Conservation (phyloP, 2,888 invertebrate genomes). For the Cerastis rubricosa region DNA sequence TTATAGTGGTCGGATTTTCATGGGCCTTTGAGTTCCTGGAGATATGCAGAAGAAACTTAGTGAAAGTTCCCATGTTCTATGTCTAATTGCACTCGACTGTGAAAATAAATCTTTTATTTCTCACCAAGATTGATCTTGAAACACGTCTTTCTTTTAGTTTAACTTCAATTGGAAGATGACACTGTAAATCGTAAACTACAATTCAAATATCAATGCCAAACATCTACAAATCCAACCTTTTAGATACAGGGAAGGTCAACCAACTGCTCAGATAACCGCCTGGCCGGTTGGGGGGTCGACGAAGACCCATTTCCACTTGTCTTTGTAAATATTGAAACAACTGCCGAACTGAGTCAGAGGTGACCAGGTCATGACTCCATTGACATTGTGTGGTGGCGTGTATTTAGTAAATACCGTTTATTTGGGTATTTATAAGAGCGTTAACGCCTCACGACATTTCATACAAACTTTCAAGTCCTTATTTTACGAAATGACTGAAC, state of each 20-base stretch:
- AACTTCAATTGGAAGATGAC: neutral
- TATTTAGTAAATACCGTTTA: neutral
- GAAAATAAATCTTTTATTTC: neutral
- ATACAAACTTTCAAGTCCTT: too few relatives aligned
- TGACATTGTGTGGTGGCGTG: neutral
- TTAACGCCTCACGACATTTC: too few relatives aligned
- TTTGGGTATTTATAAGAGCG: neutral
- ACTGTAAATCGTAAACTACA: neutral
- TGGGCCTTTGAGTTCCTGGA: too few relatives aligned
- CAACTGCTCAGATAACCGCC: conserved; percentile 10
- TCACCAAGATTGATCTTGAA: neutral
- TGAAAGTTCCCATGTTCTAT: too few relatives aligned
- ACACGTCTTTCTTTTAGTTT: neutral
- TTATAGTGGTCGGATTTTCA: too few relatives aligned
- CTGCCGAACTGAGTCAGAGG: conserved; percentile 29
- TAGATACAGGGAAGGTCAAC: conserved; percentile 15
- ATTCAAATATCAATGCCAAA: neutral
- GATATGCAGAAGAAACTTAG: too few relatives aligned
- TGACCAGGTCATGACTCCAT: conserved; percentile 37
- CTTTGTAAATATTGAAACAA: conserved; percentile 43
- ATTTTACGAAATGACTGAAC: too few relatives aligned
- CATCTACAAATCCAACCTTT: too few relatives aligned
- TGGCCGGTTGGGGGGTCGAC: neutral
- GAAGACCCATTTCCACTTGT: conserved; percentile 37
- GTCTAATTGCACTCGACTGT: too few relatives aligned